Evolutionary conservation across 37 sponge, comb jelly and placozoan genomes (phyloP).

Genomic region (Bolinopsis microptera): DNA sequence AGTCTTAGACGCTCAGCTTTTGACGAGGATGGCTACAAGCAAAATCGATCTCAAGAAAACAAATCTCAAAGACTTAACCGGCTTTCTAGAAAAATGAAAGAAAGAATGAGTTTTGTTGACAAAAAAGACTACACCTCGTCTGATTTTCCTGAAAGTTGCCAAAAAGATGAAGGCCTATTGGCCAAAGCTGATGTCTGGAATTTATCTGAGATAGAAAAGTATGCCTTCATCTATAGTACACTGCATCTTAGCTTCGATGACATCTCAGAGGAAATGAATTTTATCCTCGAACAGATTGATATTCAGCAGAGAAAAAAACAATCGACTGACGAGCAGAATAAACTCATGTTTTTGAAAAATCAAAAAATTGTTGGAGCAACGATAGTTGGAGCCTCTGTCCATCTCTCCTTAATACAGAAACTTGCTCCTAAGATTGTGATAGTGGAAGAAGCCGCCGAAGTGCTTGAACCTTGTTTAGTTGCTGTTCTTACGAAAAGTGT

Average conservation of each 20-base stretch:
- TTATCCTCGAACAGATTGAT: not conserved
- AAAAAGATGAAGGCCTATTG: not conserved
- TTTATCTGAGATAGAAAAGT: slow-evolving; percentile 11
- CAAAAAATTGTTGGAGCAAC: slow-evolving; percentile 1
- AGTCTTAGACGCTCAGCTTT: not conserved
- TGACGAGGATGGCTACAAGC: not conserved
- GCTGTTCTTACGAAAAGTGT: slow-evolving; percentile 75
- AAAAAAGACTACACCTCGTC: not conserved
- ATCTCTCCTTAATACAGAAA: not conserved
- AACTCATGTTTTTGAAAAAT: slow-evolving; percentile 13
- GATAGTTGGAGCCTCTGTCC: slow-evolving; percentile 3
- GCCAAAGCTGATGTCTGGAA: not conserved
- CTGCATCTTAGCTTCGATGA: not conserved
- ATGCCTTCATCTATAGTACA: not conserved
- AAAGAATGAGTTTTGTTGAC: not conserved
- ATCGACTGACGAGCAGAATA: slow-evolving; percentile 3
- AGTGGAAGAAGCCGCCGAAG: slow-evolving; percentile 95
- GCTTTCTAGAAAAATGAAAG: not conserved
- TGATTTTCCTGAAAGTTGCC: slow-evolving; percentile 2
- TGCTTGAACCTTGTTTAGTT: slow-evolving; percentile 87
- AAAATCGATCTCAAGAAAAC: not conserved
- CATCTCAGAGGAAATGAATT: not conserved
- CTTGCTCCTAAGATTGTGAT: slow-evolving; percentile 84
- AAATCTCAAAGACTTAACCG: not conserved
- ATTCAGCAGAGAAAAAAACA: slow-evolving; percentile 16